These are phyloP conservation scores for Pseudomyrmex pallidus DNA, from an alignment of 1,140 invertebrate species.

Conservation along the genomic window DNA sequence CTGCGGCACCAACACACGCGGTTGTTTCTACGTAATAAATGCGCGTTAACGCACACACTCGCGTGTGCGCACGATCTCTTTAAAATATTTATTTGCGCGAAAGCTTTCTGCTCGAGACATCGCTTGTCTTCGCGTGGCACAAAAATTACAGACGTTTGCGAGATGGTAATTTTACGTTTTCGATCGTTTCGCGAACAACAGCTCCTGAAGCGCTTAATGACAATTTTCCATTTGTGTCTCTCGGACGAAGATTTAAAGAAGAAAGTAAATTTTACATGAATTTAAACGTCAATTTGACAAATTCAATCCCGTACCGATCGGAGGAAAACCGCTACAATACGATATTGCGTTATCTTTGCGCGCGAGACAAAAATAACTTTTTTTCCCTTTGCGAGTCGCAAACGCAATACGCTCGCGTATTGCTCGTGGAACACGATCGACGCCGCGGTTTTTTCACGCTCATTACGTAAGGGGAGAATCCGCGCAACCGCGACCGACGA, in stretches of 20 bases:
- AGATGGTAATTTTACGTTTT: too few species aligned
- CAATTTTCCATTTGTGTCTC: neutral
- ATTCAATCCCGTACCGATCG: too few species aligned
- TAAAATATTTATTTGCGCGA: too few species aligned
- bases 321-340: neutral
- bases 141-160: too few species aligned
- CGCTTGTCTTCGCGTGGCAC: too few species aligned
- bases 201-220: neutral
- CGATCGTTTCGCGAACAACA: too few species aligned
- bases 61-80: too few species aligned
- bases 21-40: neutral
- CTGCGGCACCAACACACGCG: neutral
- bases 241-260: neutral
- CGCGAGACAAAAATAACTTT: neutral
- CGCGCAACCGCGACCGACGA: neutral
- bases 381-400: neutral
- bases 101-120: too few species aligned
- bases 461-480: slow-evolving; percentile 20
- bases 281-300: too few species aligned
- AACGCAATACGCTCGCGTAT: neutral
- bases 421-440: neutral
- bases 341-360: neutral
- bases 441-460: too few species aligned
- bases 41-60: neutral
- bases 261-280: too few species aligned